Conservation (phyloP, 2,797 vertebrate species). For the Lithobates pipiens region DNA sequence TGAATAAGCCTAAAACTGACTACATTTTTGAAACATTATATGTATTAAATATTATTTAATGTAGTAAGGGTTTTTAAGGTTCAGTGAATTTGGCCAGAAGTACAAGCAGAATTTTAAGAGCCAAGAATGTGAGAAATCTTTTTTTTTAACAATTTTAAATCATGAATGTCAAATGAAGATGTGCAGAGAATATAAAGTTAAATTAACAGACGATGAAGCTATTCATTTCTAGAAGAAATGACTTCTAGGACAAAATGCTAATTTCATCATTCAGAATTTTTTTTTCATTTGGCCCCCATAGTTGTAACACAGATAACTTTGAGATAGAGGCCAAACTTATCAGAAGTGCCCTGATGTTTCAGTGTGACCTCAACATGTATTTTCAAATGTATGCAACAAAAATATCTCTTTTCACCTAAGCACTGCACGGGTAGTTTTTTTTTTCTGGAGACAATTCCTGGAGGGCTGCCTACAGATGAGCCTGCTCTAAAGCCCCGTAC, state of each 20-base stretch:
- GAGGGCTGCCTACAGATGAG: no score
- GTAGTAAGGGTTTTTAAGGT: constrained; percentile 21
- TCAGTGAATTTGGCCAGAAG: constrained; percentile 29
- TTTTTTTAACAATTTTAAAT: constrained; percentile 39
- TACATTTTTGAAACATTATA: constrained; percentile 30
- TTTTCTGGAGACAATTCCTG: no score
- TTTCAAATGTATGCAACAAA: no score
- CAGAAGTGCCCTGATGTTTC: no score
- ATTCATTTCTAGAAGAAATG: constrained; percentile 22
- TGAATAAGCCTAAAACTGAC: not conserved
- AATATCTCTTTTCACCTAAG: no score
- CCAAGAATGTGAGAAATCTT: constrained; percentile 38
- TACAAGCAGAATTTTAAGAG: constrained; percentile 19
- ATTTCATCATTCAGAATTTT: constrained; percentile 11
- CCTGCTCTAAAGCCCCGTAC: no score
- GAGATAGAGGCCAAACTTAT: no score
- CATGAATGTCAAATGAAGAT: constrained; percentile 33
- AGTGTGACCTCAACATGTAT: no score
- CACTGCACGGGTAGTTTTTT: no score
- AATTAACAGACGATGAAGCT: constrained; percentile 37
- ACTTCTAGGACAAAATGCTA: not conserved
- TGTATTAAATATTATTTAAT: constrained; percentile 47
- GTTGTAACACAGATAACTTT: no score
- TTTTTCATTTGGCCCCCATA: no score
- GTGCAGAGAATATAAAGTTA: constrained; percentile 39